phyloP scores from a whole-genome alignment of 1,140 invertebrate genomes.

The Ostrea edulis region DNA sequence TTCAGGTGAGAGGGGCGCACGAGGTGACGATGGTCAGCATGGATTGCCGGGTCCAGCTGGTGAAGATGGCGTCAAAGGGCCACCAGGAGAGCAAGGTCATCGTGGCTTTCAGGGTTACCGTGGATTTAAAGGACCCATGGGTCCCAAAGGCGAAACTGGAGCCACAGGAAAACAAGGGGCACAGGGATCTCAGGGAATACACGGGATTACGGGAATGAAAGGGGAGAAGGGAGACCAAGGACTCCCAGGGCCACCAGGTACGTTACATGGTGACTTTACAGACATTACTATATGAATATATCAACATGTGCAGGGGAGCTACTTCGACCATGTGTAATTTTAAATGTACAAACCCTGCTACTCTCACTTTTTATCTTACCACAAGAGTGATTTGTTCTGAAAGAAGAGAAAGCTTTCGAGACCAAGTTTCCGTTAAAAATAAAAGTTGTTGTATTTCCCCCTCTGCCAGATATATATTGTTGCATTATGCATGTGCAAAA shows the following conservation, averaged over 20 bases:
- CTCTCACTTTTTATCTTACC: no score
- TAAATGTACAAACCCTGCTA: no score
- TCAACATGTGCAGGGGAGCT: no score
- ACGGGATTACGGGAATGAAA: neutral
- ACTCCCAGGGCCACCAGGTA: conserved; percentile 13
- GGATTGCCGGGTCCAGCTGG: neutral
- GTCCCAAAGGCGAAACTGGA: conserved; percentile 3
- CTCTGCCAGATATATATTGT: no score
- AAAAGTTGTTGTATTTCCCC: no score
- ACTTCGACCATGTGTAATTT: no score
- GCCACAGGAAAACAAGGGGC: neutral
- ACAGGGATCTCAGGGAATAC: conserved; percentile 9
- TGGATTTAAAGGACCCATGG: conserved; percentile 5
- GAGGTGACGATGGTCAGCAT: neutral
- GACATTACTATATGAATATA: no score
- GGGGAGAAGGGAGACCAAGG: conserved; percentile 24
- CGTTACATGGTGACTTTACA: neutral
- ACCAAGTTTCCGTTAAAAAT: no score
- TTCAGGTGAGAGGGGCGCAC: neutral
- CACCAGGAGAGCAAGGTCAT: neutral
- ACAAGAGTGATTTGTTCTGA: no score
- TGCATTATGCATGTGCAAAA: no score
- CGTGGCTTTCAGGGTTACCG: neutral
- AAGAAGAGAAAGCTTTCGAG: no score
- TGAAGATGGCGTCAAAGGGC: neutral